Conservation (phyloP, 2,797 vertebrate genomes). For the Acrossocheilus wenchowensis region DNA sequence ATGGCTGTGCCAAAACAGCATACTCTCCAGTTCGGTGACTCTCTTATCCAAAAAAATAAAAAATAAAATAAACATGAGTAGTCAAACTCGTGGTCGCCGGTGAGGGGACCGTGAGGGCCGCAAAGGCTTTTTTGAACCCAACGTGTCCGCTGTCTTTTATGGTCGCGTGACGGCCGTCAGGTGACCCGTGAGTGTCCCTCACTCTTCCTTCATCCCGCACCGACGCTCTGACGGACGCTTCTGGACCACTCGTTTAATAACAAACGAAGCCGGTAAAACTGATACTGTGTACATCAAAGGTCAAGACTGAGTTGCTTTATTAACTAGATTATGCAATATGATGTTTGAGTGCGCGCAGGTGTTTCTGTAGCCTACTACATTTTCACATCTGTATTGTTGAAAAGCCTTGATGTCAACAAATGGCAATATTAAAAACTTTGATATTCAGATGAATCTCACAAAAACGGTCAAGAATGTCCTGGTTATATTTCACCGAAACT, state of each 20-base stretch:
- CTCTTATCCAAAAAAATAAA: background rate
- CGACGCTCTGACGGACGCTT: background rate
- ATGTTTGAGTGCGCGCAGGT: background rate
- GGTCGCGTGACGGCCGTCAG: constrained; percentile 2
- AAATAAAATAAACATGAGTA: background rate
- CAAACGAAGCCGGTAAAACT: background rate
- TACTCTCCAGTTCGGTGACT: constrained; percentile 66
- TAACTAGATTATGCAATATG: background rate
- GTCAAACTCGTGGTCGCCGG: background rate
- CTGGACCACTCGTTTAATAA: background rate
- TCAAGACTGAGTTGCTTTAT: background rate
- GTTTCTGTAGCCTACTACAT: background rate
- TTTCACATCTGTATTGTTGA: background rate
- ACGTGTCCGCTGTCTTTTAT: constrained; percentile 23
- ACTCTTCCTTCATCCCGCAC: background rate
- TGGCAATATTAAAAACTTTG: constrained; percentile 45
- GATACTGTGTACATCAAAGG: background rate
- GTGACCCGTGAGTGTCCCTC: constrained; percentile 1
- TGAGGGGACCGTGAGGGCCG: background rate
- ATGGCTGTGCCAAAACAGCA: constrained; percentile 94
- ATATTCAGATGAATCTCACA: background rate
- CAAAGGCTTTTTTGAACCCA: background rate
- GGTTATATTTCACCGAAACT: background rate
- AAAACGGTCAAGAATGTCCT: background rate
- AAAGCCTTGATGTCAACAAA: background rate